Base-by-base conservation (phyloP, 2,113 vertebrate genomes). In the Chaenogobius annularis region DNA sequence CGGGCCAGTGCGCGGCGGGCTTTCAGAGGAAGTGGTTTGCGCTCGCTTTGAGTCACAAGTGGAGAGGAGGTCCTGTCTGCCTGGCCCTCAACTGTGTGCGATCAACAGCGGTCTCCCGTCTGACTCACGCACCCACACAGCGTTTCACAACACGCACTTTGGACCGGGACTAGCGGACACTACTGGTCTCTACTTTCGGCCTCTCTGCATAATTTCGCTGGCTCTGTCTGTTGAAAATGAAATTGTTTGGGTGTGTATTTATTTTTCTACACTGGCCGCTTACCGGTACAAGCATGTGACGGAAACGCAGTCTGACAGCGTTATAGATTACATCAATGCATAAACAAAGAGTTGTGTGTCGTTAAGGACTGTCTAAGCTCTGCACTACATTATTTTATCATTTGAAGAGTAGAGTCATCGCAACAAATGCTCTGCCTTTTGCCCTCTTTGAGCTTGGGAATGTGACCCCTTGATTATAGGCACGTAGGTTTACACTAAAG, bases 1-100 rank as follows among this genome's bases (percentile, higher is more conserved):
- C 10, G 50, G 13, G 17, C 12, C 9, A 58, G 54, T n/a, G 50
- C 5, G 47, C 12, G 68, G 40, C 12, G 40, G 50, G 76, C 5
- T 74, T 68, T 11, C 10, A 80, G 11, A 84, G 83, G 74, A 88
- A 82, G 72, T 68, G 77, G 62, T 65, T 84, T 75, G 10, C 40
- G 5, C n/a, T 50, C 3, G 40, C 50, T 37, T 50, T 46, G 17
- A 7, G 1, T 5, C 10, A 50, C 5, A 40, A 22, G 31, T 11
- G 9, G 13, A 14, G 47, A 35, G 23, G 37, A 20, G 43, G 7
- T 1, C 52, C 58, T 23, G 46, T 62, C 44, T 37, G 14, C 12
- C 52, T 12, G 47, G 43, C 7, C 14, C 15, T 3, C n/a, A 26
- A n/a, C 44, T 67, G 11, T 31, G 17, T 5, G 26, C 26, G 20